Percentiles rank a stretch among this genome's conserved stretches.
phyloP scores from a whole-genome alignment of 2,888 invertebrate species.

The Drosophila lutescens region DNA sequence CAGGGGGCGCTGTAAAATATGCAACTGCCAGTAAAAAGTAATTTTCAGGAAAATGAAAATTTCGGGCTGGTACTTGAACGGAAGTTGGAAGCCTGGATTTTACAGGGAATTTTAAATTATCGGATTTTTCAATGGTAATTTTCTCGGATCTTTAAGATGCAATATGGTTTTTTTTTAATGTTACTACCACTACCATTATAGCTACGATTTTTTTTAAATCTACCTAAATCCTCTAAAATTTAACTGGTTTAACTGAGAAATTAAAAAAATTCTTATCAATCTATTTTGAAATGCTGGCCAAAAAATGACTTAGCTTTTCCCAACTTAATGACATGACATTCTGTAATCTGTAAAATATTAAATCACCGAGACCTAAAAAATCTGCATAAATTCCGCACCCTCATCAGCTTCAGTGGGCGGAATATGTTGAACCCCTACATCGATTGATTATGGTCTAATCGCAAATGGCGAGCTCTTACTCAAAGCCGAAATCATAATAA shows the following conservation, averaged over 20 bases:
- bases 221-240: neutral
- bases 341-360: neutral
- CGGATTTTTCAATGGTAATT: neutral
- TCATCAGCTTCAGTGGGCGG: conserved; percentile 3
- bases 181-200: neutral
- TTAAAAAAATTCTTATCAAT: too few species aligned
- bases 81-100: neutral
- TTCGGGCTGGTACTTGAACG: neutral
- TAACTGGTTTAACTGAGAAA: too few species aligned
- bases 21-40: conserved; percentile 7
- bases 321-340: neutral
- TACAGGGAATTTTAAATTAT: neutral
- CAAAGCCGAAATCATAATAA: conserved; percentile 7
- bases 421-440: conserved; percentile 16
- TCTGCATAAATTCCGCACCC: neutral
- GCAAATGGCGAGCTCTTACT: conserved; percentile 13
- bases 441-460: conserved; percentile 28
- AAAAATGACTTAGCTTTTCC: neutral
- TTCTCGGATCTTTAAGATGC: neutral
- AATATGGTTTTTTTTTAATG: too few species aligned
- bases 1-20: neutral
- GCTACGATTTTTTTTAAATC: neutral
- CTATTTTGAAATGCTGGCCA: too few species aligned
- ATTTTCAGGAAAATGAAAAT: conserved; percentile 1
- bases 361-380: conserved; percentile 1